Evolutionary conservation across 2,888 invertebrate genomes (phyloP).

Genomic region (Drosophila seclusa): DNA sequence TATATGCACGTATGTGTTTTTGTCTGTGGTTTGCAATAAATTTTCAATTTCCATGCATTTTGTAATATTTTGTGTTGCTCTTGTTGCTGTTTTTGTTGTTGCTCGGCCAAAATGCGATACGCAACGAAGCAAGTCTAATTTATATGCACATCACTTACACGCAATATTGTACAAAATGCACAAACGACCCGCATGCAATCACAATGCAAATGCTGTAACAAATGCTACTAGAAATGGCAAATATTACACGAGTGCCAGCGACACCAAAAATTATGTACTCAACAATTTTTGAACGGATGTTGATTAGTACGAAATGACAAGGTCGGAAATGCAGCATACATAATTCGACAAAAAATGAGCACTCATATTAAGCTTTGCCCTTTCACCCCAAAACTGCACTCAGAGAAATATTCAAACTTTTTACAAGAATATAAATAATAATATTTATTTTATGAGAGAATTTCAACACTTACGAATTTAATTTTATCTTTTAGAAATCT

Average conservation of each 20-base stretch:
- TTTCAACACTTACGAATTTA: neutral
- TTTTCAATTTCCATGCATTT: slow-evolving; percentile 66
- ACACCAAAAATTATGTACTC: slow-evolving; percentile 25
- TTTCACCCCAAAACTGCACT: neutral
- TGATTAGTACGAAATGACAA: slow-evolving; percentile 81
- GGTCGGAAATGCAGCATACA: slow-evolving; percentile 67
- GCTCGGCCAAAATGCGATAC: slow-evolving; percentile 14
- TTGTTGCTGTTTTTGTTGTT: neutral
- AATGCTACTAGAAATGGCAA: slow-evolving; percentile 34
- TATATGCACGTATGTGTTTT: neutral
- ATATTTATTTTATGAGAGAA: neutral
- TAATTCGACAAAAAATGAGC: slow-evolving; percentile 8
- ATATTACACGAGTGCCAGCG: slow-evolving; percentile 24
- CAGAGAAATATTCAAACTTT: neutral
- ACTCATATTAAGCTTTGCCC: neutral
- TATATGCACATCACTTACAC: slow-evolving; percentile 71
- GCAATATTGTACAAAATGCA: slow-evolving; percentile 42
- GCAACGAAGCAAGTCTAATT: slow-evolving; percentile 67
- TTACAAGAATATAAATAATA: too few relatives aligned
- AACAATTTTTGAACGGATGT: slow-evolving; percentile 66
- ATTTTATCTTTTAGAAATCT: neutral
- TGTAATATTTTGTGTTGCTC: slow-evolving; percentile 21
- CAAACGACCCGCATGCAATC: slow-evolving; percentile 26
- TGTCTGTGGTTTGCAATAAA: slow-evolving; percentile 59
- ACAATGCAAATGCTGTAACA: slow-evolving; percentile 41